Evolutionary conservation across 2,113 vertebrate species (phyloP).

Genomic region (Marmota monax): DNA sequence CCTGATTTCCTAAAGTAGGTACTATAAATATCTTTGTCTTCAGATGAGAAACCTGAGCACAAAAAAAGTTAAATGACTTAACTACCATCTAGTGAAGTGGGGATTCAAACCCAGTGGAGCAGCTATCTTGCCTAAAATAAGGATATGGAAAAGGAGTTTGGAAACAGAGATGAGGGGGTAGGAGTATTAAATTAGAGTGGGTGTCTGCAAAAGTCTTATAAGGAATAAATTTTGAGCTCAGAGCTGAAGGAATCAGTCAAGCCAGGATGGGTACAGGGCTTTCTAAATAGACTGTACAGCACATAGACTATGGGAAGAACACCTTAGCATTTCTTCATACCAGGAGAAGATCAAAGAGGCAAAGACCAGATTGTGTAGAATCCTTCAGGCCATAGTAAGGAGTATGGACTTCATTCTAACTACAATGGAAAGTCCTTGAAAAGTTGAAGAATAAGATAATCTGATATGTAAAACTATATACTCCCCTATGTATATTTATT

Average conservation of each 20-base stretch:
- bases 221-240: not conserved
- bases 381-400: not conserved
- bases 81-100: not conserved
- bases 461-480: not conserved
- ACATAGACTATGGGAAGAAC: not conserved
- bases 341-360: not conserved
- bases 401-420: not conserved
- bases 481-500: not conserved
- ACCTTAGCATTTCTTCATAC: not conserved
- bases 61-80: not conserved
- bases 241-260: not conserved
- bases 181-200: not conserved
- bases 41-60: not conserved
- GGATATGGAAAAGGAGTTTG: too few relatives aligned
- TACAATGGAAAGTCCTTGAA: not conserved
- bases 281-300: not conserved
- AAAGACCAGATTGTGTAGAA: not conserved
- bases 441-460: not conserved
- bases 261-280: not conserved
- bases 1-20: not conserved
- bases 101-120: not conserved
- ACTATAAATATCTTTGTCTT: not conserved
- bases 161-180: not conserved
- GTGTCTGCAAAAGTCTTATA: not conserved
- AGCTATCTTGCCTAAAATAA: not conserved